phyloP scores from a whole-genome alignment of 1,140 invertebrate species.

The Apis cerana region DNA sequence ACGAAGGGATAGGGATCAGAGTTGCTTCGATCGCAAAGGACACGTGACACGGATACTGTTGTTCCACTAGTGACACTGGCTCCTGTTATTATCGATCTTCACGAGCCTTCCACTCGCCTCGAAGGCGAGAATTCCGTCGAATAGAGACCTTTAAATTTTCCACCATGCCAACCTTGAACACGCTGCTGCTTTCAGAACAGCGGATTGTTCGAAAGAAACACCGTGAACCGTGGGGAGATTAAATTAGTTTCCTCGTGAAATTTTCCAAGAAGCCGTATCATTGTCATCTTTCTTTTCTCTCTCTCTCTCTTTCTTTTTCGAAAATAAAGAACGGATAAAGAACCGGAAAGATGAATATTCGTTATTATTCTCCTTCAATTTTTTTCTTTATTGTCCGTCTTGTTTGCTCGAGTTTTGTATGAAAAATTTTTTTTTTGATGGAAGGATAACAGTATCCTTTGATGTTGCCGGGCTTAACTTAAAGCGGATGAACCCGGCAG shows the following conservation, averaged over 20 bases:
- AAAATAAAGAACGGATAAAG: too few relatives aligned
- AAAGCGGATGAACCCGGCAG: background rate
- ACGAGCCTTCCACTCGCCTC: background rate
- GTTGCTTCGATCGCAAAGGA: background rate
- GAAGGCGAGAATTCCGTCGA: background rate
- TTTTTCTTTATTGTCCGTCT: background rate
- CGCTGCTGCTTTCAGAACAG: background rate
- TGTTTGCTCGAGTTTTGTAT: background rate
- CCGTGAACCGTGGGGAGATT: background rate
- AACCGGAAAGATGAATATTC: too few relatives aligned
- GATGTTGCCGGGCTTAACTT: background rate
- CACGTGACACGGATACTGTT: background rate
- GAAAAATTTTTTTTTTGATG: background rate
- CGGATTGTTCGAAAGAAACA: background rate
- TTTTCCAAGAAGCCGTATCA: background rate
- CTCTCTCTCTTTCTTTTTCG: too few relatives aligned
- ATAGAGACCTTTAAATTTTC: background rate
- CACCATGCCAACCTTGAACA: background rate
- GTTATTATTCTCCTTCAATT: background rate
- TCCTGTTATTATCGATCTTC: conserved; percentile 9
- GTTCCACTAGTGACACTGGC: background rate
- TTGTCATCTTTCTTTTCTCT: too few relatives aligned
- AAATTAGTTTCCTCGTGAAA: conserved; percentile 11
- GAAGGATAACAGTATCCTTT: conserved; percentile 1
- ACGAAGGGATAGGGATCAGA: background rate